phyloP scores from a whole-genome alignment of 2,113 vertebrate species.

The Carlito syrichta region DNA sequence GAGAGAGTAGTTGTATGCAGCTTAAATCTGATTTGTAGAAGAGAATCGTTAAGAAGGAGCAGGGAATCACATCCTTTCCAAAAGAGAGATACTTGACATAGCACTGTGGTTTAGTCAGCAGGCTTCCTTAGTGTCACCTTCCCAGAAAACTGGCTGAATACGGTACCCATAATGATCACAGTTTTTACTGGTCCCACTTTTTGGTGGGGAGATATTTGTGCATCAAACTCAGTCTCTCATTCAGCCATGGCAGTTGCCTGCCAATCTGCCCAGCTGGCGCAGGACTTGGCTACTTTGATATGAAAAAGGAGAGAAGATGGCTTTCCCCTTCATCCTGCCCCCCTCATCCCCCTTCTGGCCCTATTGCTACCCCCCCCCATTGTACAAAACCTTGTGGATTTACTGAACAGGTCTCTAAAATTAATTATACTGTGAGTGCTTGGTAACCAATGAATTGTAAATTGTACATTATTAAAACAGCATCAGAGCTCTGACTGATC shows the following conservation, averaged over 20 bases:
- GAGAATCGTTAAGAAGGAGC: not conserved
- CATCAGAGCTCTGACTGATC: slow-evolving; percentile 84
- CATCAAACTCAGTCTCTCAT: not conserved
- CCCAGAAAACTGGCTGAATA: not conserved
- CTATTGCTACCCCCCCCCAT: not conserved
- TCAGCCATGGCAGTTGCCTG: not conserved
- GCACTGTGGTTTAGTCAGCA: not conserved
- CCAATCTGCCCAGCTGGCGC: slow-evolving; percentile 7
- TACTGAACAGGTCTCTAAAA: slow-evolving; percentile 82
- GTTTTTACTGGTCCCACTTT: not conserved
- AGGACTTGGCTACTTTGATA: slow-evolving; percentile 24
- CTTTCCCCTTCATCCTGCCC: slow-evolving; percentile 24
- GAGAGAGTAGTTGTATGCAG: not conserved
- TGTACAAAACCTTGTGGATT: slow-evolving; percentile 70
- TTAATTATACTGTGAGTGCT: slow-evolving; percentile 86
- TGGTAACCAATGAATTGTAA: slow-evolving; percentile 88
- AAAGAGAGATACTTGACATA: not conserved
- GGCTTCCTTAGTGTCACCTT: not conserved
- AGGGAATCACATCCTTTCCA: not conserved
- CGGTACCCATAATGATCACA: not conserved
- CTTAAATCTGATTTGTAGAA: not conserved
- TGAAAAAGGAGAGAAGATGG: not conserved
- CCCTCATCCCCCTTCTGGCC: not conserved
- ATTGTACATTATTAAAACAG: slow-evolving; percentile 88
- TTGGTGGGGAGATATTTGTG: not conserved